These are phyloP conservation scores for Enteromius mattozi DNA, from an alignment of 2,797 vertebrate genomes.

Conservation along the genomic window DNA sequence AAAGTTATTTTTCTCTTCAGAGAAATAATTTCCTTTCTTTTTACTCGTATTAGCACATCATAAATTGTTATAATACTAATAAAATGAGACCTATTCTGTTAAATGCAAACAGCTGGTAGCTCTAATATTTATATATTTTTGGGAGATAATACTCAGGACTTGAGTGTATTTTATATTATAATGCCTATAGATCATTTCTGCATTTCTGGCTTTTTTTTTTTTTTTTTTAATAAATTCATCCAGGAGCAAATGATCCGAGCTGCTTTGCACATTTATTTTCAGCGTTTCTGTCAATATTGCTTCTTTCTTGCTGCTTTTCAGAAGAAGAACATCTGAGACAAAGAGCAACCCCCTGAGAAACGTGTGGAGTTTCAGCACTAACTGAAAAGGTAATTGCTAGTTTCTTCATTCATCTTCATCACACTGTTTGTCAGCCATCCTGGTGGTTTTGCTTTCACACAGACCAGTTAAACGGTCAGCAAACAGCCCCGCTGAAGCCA, in stretches of 20 bases:
- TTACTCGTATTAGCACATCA: background rate
- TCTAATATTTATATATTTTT: background rate
- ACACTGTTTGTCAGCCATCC: slow-evolving; percentile 36
- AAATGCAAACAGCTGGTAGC: slow-evolving; percentile 6
- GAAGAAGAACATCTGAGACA: background rate
- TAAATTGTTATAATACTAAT: slow-evolving; percentile 16
- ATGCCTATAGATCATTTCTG: background rate
- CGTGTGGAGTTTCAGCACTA: background rate
- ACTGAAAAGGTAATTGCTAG: slow-evolving; percentile 32
- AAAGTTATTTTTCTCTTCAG: background rate
- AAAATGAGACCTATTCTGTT: slow-evolving; percentile 9
- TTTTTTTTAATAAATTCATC: background rate
- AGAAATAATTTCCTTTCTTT: slow-evolving; percentile 20
- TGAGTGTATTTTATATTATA: background rate
- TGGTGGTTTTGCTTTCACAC: slow-evolving; percentile 68
- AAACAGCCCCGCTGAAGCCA: slow-evolving; percentile 77
- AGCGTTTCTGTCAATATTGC: background rate
- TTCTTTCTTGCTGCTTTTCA: background rate
- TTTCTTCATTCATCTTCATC: slow-evolving; percentile 37
- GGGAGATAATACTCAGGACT: too few relatives aligned
- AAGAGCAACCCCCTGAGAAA: background rate
- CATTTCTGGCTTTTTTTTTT: too few relatives aligned
- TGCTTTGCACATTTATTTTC: background rate
- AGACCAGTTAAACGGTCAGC: slow-evolving; percentile 75
- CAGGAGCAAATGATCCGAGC: background rate